Conservation (phyloP, 2,888 invertebrate species). For the Tetragnatha montana region DNA sequence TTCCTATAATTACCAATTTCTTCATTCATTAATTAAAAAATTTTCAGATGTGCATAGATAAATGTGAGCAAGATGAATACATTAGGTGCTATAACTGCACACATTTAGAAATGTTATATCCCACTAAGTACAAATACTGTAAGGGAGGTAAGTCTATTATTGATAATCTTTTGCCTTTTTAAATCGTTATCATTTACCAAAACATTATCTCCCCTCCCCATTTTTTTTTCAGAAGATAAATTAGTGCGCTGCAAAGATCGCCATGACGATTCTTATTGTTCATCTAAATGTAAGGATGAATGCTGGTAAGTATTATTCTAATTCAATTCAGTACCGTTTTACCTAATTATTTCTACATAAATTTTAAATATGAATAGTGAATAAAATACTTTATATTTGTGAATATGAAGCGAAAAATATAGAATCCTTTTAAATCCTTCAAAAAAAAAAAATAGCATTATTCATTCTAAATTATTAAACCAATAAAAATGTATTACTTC, state of each 20-base stretch:
- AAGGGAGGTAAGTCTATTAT: not conserved
- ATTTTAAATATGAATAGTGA: too few relatives aligned
- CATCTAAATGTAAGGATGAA: constrained; percentile 4
- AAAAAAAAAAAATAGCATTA: too few relatives aligned
- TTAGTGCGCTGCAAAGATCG: not conserved
- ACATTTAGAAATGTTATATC: not conserved
- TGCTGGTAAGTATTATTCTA: not conserved
- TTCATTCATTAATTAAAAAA: not conserved
- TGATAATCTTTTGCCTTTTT: too few relatives aligned
- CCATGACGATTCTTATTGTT: not conserved
- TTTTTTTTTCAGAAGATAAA: not conserved
- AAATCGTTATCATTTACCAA: too few relatives aligned
- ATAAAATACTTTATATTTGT: too few relatives aligned
- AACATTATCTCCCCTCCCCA: too few relatives aligned
- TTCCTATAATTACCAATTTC: too few relatives aligned
- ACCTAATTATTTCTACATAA: too few relatives aligned
- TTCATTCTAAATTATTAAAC: not conserved
- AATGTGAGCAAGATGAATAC: not conserved
- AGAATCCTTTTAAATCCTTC: too few relatives aligned
- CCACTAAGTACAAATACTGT: not conserved
- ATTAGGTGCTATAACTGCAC: constrained; percentile 19
- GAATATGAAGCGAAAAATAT: too few relatives aligned
- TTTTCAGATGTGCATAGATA: not conserved
- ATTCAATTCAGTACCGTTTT: too few relatives aligned
- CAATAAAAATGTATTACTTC: too few relatives aligned